Conservation (phyloP, 2,888 invertebrate genomes). For the Phyllotreta cruciferae region DNA sequence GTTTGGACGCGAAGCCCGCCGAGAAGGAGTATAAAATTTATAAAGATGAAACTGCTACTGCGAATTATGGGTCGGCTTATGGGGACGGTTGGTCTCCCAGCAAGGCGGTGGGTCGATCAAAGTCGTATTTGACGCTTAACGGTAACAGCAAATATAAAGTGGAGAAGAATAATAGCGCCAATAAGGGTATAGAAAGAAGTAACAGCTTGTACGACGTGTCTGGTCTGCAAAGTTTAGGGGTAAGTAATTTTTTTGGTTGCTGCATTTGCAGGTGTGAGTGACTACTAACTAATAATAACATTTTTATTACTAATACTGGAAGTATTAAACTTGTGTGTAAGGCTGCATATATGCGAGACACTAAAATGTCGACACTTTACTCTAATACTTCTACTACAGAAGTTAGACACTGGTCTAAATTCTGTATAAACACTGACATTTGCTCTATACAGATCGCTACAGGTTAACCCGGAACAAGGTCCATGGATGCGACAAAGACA, state of each 20-base stretch:
- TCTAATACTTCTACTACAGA: too few relatives aligned
- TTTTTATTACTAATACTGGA: neutral
- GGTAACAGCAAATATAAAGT: constrained; percentile 46
- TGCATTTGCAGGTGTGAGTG: neutral
- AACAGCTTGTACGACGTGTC: constrained; percentile 60
- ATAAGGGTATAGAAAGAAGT: constrained; percentile 51
- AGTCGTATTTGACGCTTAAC: constrained; percentile 59
- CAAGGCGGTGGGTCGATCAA: constrained; percentile 60
- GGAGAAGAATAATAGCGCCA: constrained; percentile 33
- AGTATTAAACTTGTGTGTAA: too few relatives aligned
- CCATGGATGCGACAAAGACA: neutral
- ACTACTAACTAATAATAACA: neutral
- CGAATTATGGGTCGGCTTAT: constrained; percentile 27
- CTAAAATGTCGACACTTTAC: too few relatives aligned
- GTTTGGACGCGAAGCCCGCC: constrained; percentile 34
- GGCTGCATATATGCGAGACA: too few relatives aligned
- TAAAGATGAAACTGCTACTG: constrained; percentile 30
- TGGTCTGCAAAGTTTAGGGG: constrained; percentile 61
- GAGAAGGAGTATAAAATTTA: constrained; percentile 50
- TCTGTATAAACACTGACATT: too few relatives aligned
- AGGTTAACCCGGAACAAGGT: too few relatives aligned
- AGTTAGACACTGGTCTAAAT: too few relatives aligned
- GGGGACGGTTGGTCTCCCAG: constrained; percentile 47
- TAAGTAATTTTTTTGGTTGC: constrained; percentile 46
- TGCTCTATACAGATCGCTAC: too few relatives aligned